phyloP scores from a whole-genome alignment of 1,140 invertebrate genomes.

The Leptinotarsa lineolata region DNA sequence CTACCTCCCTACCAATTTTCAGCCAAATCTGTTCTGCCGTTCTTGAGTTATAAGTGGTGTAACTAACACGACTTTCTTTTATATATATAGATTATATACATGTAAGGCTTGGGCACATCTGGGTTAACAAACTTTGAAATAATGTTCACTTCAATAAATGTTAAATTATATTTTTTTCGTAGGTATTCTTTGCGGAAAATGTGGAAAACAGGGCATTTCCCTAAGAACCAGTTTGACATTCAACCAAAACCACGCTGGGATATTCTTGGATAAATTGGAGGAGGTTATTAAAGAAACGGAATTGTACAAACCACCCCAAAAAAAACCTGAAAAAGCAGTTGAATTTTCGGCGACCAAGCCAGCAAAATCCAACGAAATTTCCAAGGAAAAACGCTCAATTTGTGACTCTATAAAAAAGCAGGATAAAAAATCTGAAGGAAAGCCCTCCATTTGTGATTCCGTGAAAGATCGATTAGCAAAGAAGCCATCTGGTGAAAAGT shows the following conservation, averaged over 20 bases:
- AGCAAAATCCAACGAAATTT: neutral
- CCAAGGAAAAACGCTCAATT: neutral
- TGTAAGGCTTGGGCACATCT: no score
- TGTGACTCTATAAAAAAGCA: no score
- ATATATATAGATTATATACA: no score
- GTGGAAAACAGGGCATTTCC: conserved; percentile 79
- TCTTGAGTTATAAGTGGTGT: no score
- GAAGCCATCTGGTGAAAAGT: neutral
- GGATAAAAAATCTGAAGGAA: no score
- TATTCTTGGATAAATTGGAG: conserved; percentile 85
- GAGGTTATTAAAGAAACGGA: conserved; percentile 70
- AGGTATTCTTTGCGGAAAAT: conserved; percentile 89
- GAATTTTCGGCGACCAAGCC: neutral
- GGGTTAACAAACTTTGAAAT: no score
- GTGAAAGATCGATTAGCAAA: neutral
- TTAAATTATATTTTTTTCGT: neutral
- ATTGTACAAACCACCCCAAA: conserved; percentile 21
- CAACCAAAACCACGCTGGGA: conserved; percentile 84
- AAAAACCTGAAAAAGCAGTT: neutral
- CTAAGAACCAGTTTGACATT: conserved; percentile 91
- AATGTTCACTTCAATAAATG: no score
- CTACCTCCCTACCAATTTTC: no score
- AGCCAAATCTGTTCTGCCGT: no score
- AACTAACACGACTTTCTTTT: no score
- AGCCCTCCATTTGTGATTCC: no score